These are phyloP conservation scores for Apocrypta bakeri DNA, from an alignment of 1,140 invertebrate genomes.

Conservation along the genomic window DNA sequence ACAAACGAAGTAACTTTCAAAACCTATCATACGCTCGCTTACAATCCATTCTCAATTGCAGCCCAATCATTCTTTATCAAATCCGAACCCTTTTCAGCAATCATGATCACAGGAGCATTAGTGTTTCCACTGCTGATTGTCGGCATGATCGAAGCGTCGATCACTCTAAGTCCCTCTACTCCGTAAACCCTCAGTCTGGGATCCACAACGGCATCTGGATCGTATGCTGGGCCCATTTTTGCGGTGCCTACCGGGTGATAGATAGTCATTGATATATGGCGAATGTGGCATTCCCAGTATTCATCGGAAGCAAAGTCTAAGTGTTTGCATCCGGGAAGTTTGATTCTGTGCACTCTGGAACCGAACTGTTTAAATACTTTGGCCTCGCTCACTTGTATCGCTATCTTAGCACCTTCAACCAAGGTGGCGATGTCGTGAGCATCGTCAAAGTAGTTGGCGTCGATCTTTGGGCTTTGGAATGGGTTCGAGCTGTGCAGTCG, in stretches of 20 bases:
- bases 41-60: neutral
- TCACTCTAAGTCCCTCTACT: constrained; percentile 84
- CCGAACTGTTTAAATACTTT: constrained; percentile 88
- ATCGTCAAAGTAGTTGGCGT: constrained; percentile 92
- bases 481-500: constrained; percentile 86
- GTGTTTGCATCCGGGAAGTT: constrained; percentile 86
- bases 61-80: constrained; percentile 85
- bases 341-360: constrained; percentile 82
- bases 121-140: constrained; percentile 87
- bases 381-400: constrained; percentile 81
- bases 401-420: constrained; percentile 88
- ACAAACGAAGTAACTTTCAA: neutral
- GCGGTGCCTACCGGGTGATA: constrained; percentile 88
- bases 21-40: neutral
- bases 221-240: constrained; percentile 88
- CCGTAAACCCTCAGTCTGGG: constrained; percentile 85
- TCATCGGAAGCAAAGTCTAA: constrained; percentile 83
- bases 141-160: constrained; percentile 93
- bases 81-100: constrained; percentile 89
- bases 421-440: constrained; percentile 84
- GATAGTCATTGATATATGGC: constrained; percentile 90
- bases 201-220: constrained; percentile 88
- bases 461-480: constrained; percentile 87
- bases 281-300: constrained; percentile 90
- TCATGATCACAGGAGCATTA: constrained; percentile 90